Conservation (phyloP, 1,140 invertebrate genomes). For the Musca vetustissima region DNA sequence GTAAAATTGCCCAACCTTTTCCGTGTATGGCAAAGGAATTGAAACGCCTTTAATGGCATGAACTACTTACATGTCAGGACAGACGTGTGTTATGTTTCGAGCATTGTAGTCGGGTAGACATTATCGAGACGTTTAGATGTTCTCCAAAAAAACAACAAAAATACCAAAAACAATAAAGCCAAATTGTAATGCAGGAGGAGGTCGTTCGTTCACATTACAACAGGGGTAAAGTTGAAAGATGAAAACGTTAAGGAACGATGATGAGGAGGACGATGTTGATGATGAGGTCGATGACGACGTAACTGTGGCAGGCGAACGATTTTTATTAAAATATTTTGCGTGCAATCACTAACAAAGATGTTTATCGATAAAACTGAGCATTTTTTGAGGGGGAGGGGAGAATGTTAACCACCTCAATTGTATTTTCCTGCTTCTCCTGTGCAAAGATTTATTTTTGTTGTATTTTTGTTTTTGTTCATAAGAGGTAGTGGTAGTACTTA, state of each 20-base stretch:
- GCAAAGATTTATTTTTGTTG: too few species aligned
- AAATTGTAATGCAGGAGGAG: conserved; percentile 9
- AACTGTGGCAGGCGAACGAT: background rate
- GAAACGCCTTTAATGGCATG: background rate
- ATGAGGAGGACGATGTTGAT: too few species aligned
- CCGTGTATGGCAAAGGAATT: background rate
- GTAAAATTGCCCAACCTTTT: conserved; percentile 14
- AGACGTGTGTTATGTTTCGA: background rate
- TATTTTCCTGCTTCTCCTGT: background rate
- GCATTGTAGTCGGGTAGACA: background rate
- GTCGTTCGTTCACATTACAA: background rate
- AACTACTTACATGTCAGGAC: background rate
- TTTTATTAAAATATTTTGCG: conserved; percentile 23
- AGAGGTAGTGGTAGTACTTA: too few species aligned
- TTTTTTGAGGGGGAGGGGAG: too few species aligned
- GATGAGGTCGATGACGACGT: background rate
- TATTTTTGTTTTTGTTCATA: too few species aligned
- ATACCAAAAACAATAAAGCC: conserved; percentile 7
- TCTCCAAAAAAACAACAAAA: too few species aligned
- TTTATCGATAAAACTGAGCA: conserved; percentile 1
- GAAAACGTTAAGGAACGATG: background rate
- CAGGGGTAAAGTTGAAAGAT: background rate
- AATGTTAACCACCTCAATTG: conserved; percentile 11
- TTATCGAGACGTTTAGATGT: conserved; percentile 11
- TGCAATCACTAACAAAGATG: conserved; percentile 13